Conservation (phyloP, 2,888 invertebrate species). For the Agrotis clavis region DNA sequence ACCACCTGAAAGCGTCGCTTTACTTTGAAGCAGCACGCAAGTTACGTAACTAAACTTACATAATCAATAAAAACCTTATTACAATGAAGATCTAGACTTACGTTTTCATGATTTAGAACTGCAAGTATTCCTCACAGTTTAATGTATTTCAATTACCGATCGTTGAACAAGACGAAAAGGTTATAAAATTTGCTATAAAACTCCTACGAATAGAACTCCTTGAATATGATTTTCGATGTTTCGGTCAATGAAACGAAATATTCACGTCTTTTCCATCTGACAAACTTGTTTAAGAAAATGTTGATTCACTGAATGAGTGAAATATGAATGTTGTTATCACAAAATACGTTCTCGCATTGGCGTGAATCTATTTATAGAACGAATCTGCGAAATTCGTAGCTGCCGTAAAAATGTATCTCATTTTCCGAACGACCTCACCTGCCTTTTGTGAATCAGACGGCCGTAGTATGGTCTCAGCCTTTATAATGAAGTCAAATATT, state of each 20-base stretch:
- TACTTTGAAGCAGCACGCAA: constrained; percentile 65
- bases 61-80: constrained; percentile 67
- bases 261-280: constrained; percentile 13
- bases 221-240: constrained; percentile 3
- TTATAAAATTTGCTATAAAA: constrained; percentile 15
- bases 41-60: constrained; percentile 63
- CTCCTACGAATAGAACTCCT: not conserved
- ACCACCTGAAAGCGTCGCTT: constrained; percentile 49
- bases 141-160: constrained; percentile 24
- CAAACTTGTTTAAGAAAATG: constrained; percentile 29
- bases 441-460: constrained; percentile 31
- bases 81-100: constrained; percentile 54
- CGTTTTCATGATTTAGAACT: constrained; percentile 22
- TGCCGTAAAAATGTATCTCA: constrained; percentile 49
- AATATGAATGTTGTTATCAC: constrained; percentile 44
- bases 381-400: constrained; percentile 31
- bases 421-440: constrained; percentile 50
- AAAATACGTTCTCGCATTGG: constrained; percentile 20
- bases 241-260: not conserved
- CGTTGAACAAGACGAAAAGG: constrained; percentile 25
- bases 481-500: constrained; percentile 31
- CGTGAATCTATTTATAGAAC: constrained; percentile 44
- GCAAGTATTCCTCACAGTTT: not conserved
- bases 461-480: constrained; percentile 1
- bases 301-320: constrained; percentile 29